Base-by-base conservation (phyloP, 2,797 vertebrate genomes). In the Labroides dimidiatus region DNA sequence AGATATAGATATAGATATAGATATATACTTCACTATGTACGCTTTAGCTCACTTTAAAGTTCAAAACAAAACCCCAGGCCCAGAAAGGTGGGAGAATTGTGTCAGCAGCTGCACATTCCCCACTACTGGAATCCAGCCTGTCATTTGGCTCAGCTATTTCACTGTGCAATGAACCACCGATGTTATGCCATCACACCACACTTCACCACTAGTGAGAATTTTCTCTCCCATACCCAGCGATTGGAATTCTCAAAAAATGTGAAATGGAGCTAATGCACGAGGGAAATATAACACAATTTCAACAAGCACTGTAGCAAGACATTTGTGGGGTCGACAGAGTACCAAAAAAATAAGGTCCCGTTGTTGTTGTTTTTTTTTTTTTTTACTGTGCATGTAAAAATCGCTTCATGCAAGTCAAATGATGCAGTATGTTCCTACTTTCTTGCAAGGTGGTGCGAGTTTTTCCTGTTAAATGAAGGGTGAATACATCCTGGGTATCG, bases 201-300 rank as follows among this genome's bases (percentile, higher is more conserved):
- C 70, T 83, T 72, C 64, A 85, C 71, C 72, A 80, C 72, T 75
- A 70, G 78, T 56, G 41, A 87, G 67, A 59, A 78, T 82, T 77
- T 78, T 87, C 84, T 68, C 52, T 72, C 78, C 67, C 73, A 71
- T 69, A 85, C 80, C 73, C 74, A 82, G 73, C 13, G 41, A 78
- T 62, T 53, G 17, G 60, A 63, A 77, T 84, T 87, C 73, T 78
- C 64, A 78, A 90, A 91, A n/a, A 90, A 92, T 85, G 74, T 88
- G 80, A 90, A 91, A 88, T 86, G 63, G 77, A 87, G 67, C 83
- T 84, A 87, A 92, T 88, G 80, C 91, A 91, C 91, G 66, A 69
- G 91, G 90, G 91, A 92, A 91, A 92, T 93, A 89, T 79, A 86
- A 84, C 81, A 84, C 86, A 85, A 90, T 92, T 89, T 89, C 85